Evolutionary conservation across 2,888 invertebrate genomes (phyloP), one percentile per base, ranked within the genome.

Genomic region (Ypsolopha sequella): DNA sequence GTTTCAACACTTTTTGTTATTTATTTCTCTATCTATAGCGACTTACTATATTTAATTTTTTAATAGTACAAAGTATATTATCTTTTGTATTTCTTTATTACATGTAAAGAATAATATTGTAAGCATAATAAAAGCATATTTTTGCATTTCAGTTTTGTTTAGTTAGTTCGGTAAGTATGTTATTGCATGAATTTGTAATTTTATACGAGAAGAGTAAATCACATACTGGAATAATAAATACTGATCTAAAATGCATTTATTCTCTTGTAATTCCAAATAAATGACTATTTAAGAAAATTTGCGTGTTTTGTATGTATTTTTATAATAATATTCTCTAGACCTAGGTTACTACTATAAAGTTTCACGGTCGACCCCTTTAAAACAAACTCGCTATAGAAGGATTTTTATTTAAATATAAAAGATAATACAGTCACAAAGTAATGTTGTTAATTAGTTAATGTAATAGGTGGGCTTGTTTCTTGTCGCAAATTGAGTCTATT

Each of bases 61-160:
- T 61, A 66, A 66, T 67, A 74, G 74, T 76, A 76, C 74, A 75
- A 76, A 68, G 65, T 64, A 64, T 69, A 69, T 58, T n/a, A n/a
- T 62, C 62, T 41, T 11, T 24, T 24, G 24, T 24, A 24, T 24
- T 24, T 24, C 24, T 24, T 24, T 24, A 9, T 14, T 43, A 43
- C 8, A 24, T 38, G n/a, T 10, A 38, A 10, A 38, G 38, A 38
- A 7, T 43, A 43, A 8, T 43, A 43, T 7, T 13, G 13, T 13
- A 43, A 3, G 8, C 13, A 41, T 13, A 43, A 50, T 38, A 45
- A 41, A 36, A 36, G 58, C 59, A 63, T 58, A 61, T 52, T 50
- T 45, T 35, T 51, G 54, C 55, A 55, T 57, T 52, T 41, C 51
- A 48, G 51, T 38, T 9, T 35, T 51, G 38, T 50, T 44, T 34